phyloP scores from a whole-genome alignment of 1,140 invertebrate species.

The Drosophila grimshawi region DNA sequence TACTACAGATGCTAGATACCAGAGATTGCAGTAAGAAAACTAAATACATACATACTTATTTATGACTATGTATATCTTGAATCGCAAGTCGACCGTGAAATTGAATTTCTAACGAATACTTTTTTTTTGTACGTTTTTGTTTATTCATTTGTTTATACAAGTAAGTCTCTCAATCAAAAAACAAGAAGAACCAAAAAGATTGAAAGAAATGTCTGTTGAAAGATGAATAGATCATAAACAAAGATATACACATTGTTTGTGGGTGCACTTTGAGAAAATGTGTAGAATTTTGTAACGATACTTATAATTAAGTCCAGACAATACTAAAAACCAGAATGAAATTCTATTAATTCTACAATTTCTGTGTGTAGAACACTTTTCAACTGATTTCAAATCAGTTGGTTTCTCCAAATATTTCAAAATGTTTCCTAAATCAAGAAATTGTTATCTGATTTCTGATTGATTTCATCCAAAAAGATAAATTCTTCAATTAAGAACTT shows the following conservation, averaged over 20 bases:
- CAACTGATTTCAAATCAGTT: too few species aligned
- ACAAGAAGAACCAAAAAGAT: slow-evolving; percentile 16
- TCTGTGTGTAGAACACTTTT: too few species aligned
- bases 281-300: too few species aligned
- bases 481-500: too few species aligned
- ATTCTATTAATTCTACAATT: too few species aligned
- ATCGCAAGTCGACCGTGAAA: slow-evolving; percentile 80
- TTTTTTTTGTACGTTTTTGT: slow-evolving; percentile 50
- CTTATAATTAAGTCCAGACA: too few species aligned
- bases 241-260: not conserved
- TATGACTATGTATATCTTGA: slow-evolving; percentile 32
- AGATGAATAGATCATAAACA: not conserved
- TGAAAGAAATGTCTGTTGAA: not conserved
- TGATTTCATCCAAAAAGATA: too few species aligned
- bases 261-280: not conserved
- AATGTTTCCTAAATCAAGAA: too few species aligned
- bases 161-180: slow-evolving; percentile 46
- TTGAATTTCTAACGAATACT: slow-evolving; percentile 63
- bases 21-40: slow-evolving; percentile 52
- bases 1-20: slow-evolving; percentile 57
- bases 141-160: slow-evolving; percentile 11
- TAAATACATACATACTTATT: slow-evolving; percentile 21
- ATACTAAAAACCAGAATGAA: too few species aligned
- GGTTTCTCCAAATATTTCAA: too few species aligned
- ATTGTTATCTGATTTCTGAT: too few species aligned